A percentile compares a stretch with the other conserved stretches of the same genome.
Conservation (phyloP, 2,113 vertebrate species). For the Tupaia tana region DNA sequence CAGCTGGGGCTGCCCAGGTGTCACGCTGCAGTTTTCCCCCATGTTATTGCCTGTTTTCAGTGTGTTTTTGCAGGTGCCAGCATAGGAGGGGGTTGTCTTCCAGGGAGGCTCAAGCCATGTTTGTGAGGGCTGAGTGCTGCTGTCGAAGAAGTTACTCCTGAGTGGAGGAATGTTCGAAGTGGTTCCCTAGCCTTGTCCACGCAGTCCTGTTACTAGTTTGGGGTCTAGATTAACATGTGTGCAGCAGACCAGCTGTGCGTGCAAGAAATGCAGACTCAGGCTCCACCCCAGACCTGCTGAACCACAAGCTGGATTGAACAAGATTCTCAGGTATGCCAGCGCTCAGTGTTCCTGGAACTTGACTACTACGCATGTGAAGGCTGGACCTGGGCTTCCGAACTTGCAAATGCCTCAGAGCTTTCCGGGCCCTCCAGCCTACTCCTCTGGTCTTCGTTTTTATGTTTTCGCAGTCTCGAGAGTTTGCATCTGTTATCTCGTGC, state of each 20-base stretch:
- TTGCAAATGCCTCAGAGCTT: accelerated
- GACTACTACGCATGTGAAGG: accelerated
- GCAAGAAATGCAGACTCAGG: background rate
- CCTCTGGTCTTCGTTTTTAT: background rate
- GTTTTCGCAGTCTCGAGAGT: background rate
- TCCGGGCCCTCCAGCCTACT: background rate
- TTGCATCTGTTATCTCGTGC: background rate
- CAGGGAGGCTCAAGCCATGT: background rate
- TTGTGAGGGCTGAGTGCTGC: background rate
- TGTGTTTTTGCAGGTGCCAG: constrained; percentile 56
- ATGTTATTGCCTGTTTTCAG: background rate
- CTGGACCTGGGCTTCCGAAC: background rate
- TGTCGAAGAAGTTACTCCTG: background rate
- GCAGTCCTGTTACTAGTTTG: background rate
- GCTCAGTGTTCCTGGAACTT: background rate
- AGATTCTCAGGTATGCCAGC: background rate
- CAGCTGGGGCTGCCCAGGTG: constrained; percentile 46
- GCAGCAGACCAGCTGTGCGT: background rate
- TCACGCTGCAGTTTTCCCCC: background rate
- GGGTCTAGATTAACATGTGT: background rate
- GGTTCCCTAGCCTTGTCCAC: background rate
- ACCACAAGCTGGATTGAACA: background rate
- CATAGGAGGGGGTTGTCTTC: background rate
- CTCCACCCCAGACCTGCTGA: background rate
- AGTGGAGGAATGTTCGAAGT: background rate